These are phyloP conservation scores for Rhingia rostrata DNA, from an alignment of 2,888 invertebrate species.

Conservation along the genomic window DNA sequence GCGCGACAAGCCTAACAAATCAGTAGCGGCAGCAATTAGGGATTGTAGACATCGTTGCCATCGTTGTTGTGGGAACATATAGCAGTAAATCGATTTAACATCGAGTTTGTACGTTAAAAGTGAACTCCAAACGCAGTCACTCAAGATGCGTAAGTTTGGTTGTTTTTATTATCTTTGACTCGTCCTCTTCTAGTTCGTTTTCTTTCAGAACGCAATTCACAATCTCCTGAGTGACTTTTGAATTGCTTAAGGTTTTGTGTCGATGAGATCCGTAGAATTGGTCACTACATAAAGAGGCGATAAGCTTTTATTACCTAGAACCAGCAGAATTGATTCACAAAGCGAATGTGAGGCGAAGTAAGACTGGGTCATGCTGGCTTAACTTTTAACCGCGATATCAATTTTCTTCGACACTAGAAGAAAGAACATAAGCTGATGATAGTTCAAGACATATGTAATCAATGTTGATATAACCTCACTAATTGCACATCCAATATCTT, in stretches of 20 bases:
- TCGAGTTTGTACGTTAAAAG: slow-evolving; percentile 88
- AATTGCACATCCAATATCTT: slow-evolving; percentile 78
- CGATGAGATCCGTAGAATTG: slow-evolving; percentile 87
- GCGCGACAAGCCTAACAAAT: too few species aligned
- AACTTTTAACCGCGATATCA: slow-evolving; percentile 85
- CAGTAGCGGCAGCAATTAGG: too few species aligned
- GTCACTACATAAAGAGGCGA: slow-evolving; percentile 87
- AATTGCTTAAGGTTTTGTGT: slow-evolving; percentile 85
- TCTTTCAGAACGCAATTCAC: slow-evolving; percentile 85
- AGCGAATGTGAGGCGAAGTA: slow-evolving; percentile 87
- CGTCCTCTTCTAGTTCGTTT: slow-evolving; percentile 77
- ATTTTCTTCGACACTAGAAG: slow-evolving; percentile 93
- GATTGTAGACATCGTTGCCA: too few species aligned
- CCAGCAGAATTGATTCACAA: slow-evolving; percentile 87
- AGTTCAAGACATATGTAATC: slow-evolving; percentile 85
- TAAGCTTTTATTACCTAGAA: slow-evolving; percentile 86
- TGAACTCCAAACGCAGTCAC: slow-evolving; percentile 88
- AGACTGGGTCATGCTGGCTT: slow-evolving; percentile 85
- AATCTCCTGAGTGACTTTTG: slow-evolving; percentile 85
- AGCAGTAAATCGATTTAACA: slow-evolving; percentile 88
- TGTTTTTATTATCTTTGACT: slow-evolving; percentile 35
- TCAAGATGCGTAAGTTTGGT: slow-evolving; percentile 83
- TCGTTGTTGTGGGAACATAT: slow-evolving; percentile 81
- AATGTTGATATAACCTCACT: slow-evolving; percentile 79
- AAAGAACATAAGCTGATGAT: slow-evolving; percentile 93